Conservation (phyloP, 2,888 invertebrate genomes). For the Alloscopus bannaensis region DNA sequence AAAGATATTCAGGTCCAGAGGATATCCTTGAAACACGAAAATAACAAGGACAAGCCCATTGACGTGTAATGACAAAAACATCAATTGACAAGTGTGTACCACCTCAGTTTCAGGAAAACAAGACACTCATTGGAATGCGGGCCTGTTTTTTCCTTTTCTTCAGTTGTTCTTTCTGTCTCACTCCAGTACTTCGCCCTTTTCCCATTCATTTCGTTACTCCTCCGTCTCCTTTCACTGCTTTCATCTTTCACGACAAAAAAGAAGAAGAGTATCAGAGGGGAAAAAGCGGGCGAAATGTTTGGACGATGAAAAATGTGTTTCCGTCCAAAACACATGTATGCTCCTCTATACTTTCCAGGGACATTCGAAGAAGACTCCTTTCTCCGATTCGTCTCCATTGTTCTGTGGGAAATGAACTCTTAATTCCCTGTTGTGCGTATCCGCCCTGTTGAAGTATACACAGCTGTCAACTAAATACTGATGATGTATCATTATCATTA, state of each 20-base stretch:
- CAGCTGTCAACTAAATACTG: slow-evolving; percentile 53
- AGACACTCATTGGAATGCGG: slow-evolving; percentile 48
- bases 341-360: too few species aligned
- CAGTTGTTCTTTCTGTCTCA: background rate
- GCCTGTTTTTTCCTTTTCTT: background rate
- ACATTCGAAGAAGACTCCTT: slow-evolving; percentile 18
- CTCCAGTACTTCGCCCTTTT: background rate
- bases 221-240: slow-evolving; percentile 12
- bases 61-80: slow-evolving; percentile 26
- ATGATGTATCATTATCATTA: slow-evolving; percentile 59
- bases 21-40: too few species aligned
- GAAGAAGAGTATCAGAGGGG: slow-evolving; percentile 9
- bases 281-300: slow-evolving; percentile 36
- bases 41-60: slow-evolving; percentile 5
- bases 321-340: slow-evolving; percentile 54
- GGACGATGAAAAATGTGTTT: slow-evolving; percentile 54
- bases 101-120: slow-evolving; percentile 19
- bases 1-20: too few species aligned
- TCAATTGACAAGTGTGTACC: slow-evolving; percentile 1
- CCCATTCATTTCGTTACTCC: slow-evolving; percentile 12
- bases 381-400: slow-evolving; percentile 39
- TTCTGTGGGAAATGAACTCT: slow-evolving; percentile 60
- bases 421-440: slow-evolving; percentile 59
- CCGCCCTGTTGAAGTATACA: slow-evolving; percentile 31
- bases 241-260: slow-evolving; percentile 49